These are phyloP conservation scores for Saxidomus purpurata DNA, from an alignment of 1,140 invertebrate genomes.

Conservation along the genomic window DNA sequence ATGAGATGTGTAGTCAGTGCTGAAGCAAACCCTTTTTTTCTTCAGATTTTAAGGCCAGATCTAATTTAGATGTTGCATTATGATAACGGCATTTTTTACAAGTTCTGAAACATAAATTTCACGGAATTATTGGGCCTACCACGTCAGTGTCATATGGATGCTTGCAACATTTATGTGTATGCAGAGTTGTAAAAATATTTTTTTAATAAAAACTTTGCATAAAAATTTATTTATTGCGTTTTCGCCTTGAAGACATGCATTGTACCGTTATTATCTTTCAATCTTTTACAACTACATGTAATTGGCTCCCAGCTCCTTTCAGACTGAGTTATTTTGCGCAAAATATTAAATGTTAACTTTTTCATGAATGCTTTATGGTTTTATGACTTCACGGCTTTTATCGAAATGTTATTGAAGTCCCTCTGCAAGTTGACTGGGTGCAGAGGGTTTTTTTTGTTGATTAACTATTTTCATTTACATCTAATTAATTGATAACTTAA, in stretches of 20 bases:
- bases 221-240: not conserved
- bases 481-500: not conserved
- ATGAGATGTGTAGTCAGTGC: too few relatives aligned
- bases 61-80: not conserved
- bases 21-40: too few relatives aligned
- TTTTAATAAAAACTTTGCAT: not conserved
- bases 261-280: not conserved
- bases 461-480: not conserved
- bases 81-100: not conserved
- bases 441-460: not conserved
- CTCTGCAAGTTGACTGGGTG: not conserved
- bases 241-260: not conserved
- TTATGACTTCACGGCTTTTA: too few relatives aligned
- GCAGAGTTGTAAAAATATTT: not conserved
- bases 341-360: not conserved
- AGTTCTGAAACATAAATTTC: not conserved
- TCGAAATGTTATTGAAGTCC: not conserved
- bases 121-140: not conserved
- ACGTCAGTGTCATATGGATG: not conserved
- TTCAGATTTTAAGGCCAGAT: not conserved
- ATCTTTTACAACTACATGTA: not conserved
- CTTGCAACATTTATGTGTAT: not conserved
- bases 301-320: not conserved
- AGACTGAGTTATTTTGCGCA: not conserved
- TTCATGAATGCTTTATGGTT: not conserved